Evolutionary conservation across 2,888 invertebrate genomes (phyloP).

Genomic region (Pristionchus japonicus): DNA sequence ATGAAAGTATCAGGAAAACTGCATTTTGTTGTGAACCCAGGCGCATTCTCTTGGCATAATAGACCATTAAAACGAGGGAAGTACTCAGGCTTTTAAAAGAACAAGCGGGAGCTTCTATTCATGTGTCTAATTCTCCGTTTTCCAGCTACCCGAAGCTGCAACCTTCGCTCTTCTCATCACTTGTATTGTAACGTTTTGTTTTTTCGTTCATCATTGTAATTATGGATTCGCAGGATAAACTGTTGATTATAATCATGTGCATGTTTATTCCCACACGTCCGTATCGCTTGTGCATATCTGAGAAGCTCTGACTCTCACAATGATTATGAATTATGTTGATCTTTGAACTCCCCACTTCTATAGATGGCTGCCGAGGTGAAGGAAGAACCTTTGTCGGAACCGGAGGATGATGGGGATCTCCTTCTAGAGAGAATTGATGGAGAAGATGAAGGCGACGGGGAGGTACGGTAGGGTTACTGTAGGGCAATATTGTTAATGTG

Average conservation of each 20-base stretch:
- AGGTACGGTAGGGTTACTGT: not conserved
- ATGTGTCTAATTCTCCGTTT: not conserved
- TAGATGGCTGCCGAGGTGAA: conserved; percentile 19
- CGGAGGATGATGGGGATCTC: conserved; percentile 24
- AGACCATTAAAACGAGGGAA: no score
- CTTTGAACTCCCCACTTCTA: not conserved
- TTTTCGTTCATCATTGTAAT: not conserved
- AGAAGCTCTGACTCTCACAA: not conserved
- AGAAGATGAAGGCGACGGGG: conserved; percentile 14
- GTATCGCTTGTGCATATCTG: conserved; percentile 25
- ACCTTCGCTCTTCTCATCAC: not conserved
- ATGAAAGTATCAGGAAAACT: no score
- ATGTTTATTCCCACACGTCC: not conserved
- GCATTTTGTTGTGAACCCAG: no score
- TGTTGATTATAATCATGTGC: not conserved
- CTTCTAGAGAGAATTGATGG: conserved; percentile 35
- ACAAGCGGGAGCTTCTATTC: no score
- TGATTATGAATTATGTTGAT: not conserved
- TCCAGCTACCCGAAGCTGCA: not conserved
- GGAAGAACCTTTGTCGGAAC: conserved; percentile 21
- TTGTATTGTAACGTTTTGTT: not conserved
- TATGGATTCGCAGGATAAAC: no score
- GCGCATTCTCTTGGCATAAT: no score
- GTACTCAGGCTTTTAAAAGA: no score
- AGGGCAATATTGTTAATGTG: not conserved